phyloP scores from a whole-genome alignment of 92 coral and sea anemone genomes.

The Paramuricea clavata region DNA sequence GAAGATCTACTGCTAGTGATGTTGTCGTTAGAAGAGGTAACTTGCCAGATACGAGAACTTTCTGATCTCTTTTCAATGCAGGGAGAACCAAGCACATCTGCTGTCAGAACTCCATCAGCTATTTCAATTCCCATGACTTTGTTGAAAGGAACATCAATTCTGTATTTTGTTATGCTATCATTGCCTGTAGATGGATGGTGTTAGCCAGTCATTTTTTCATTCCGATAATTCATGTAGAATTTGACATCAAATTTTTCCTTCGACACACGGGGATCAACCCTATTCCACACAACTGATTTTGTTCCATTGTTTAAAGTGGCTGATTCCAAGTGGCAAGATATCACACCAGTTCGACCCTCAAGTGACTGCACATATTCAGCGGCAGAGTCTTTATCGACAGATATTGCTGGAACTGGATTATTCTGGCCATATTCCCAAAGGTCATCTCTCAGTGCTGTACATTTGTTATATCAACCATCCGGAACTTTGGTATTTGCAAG shows the following conservation, averaged over 20 bases:
- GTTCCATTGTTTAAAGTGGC: not conserved
- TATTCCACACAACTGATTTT: not conserved
- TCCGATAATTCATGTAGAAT: not conserved
- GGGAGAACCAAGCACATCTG: constrained; percentile 13
- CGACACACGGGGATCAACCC: not conserved
- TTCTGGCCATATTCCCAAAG: not conserved
- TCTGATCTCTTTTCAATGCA: constrained; percentile 2
- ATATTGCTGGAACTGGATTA: not conserved
- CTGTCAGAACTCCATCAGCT: constrained; percentile 1
- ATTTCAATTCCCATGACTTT: constrained; percentile 21
- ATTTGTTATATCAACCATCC: no score
- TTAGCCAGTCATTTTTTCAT: not conserved
- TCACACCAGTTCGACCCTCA: constrained; percentile 25
- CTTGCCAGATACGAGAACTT: constrained; percentile 32
- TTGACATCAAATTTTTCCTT: constrained; percentile 17
- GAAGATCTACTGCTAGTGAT: not conserved
- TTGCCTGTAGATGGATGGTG: not conserved
- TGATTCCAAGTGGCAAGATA: constrained; percentile 8
- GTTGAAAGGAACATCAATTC: not conserved
- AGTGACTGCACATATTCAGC: not conserved
- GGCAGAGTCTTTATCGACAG: not conserved
- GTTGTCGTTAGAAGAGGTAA: not conserved
- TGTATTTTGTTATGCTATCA: not conserved
- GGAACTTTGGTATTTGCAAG: no score
- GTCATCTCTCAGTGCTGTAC: not conserved